phyloP scores from a whole-genome alignment of 2,113 vertebrate genomes.

The Phalacrocorax carbo region DNA sequence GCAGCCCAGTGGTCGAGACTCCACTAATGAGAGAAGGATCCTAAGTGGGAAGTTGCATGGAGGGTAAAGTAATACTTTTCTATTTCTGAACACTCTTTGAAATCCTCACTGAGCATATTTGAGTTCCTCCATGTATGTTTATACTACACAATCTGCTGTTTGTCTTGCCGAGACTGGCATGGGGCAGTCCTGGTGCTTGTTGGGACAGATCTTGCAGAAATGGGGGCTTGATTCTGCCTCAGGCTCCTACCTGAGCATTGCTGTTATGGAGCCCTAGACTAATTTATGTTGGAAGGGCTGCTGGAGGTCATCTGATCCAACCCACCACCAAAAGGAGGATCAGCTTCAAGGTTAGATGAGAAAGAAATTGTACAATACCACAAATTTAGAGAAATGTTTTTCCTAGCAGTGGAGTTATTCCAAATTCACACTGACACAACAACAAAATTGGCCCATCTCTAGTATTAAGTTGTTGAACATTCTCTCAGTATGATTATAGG shows the following conservation, averaged over 20 bases:
- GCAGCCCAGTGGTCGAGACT: background rate
- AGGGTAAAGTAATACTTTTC: background rate
- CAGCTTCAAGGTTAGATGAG: background rate
- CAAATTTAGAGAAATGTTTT: background rate
- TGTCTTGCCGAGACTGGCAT: background rate
- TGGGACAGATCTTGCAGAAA: background rate
- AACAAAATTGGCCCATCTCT: background rate
- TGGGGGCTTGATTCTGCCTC: background rate
- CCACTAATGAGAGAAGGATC: background rate
- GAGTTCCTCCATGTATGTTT: background rate
- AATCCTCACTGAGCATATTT: background rate
- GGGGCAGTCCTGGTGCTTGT: background rate
- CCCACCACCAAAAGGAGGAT: background rate
- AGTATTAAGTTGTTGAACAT: background rate
- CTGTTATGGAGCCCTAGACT: background rate
- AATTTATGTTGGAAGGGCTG: background rate
- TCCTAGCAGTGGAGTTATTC: background rate
- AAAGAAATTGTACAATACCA: background rate
- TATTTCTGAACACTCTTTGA: background rate
- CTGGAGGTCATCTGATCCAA: background rate
- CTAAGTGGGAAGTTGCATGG: background rate
- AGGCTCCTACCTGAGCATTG: background rate
- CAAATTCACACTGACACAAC: background rate
- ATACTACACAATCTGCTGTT: background rate
- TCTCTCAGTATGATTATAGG: background rate